These are phyloP conservation scores for Mormyrus lacerda DNA, from an alignment of 2,113 vertebrate species.

Conservation along the genomic window DNA sequence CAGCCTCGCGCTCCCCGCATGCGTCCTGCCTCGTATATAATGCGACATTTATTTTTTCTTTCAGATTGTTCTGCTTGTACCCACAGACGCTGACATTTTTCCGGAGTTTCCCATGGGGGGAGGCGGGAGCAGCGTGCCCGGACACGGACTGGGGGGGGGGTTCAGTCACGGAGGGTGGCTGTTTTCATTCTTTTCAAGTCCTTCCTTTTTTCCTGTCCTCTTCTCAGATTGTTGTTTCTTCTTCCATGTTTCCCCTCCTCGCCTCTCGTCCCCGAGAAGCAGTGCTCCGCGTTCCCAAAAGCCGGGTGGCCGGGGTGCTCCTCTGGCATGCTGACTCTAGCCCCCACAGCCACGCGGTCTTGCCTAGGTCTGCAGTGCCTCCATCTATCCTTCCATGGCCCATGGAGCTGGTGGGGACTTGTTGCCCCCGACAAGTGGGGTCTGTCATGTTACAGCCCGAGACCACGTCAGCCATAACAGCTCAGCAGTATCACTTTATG, in stretches of 20 bases:
- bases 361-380: neutral
- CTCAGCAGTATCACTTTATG: neutral
- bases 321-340: neutral
- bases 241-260: neutral
- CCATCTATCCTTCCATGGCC: neutral
- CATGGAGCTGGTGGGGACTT: neutral
- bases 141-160: conserved; percentile 20
- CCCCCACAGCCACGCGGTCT: neutral
- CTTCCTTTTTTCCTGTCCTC: neutral
- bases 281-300: neutral
- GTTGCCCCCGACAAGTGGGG: neutral
- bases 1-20: too few species aligned
- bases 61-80: neutral
- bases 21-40: neutral
- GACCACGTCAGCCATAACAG: too few species aligned
- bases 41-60: neutral
- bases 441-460: neutral
- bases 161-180: conserved; percentile 15
- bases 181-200: neutral
- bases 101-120: neutral
- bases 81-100: neutral
- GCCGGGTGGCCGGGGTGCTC: neutral
- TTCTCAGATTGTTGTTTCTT: neutral
- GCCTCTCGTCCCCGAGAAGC: neutral
- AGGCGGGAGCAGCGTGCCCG: neutral